Conservation (phyloP, 2,113 vertebrate genomes). For the Onychostruthus taczanowskii region DNA sequence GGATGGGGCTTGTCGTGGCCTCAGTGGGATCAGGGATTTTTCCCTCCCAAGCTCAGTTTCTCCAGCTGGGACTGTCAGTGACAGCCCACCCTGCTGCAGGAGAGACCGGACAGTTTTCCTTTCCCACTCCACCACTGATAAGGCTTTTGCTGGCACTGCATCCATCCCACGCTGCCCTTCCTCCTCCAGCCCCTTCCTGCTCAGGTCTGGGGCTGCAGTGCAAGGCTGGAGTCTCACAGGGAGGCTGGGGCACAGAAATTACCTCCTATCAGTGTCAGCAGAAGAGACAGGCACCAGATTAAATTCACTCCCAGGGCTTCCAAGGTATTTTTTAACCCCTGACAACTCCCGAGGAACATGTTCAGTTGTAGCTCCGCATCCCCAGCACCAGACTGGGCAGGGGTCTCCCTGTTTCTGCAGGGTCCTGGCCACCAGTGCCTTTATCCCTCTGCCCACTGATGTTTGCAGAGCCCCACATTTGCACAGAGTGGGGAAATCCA, state of each 20-base stretch:
- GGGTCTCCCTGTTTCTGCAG: not conserved
- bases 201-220: not conserved
- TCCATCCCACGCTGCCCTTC: accelerated
- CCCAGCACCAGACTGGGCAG: not conserved
- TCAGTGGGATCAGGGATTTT: not conserved
- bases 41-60: accelerated
- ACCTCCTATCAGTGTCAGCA: not conserved
- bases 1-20: accelerated
- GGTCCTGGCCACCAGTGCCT: not conserved
- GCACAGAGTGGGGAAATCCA: not conserved
- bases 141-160: not conserved
- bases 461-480: not conserved
- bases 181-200: not conserved
- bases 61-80: not conserved
- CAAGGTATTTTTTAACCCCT: not conserved
- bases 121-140: not conserved
- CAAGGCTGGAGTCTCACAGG: accelerated
- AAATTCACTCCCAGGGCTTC: not conserved
- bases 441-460: not conserved
- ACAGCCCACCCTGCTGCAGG: not conserved
- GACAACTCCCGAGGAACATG: not conserved
- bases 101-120: not conserved
- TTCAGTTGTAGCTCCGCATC: not conserved
- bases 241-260: not conserved
- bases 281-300: not conserved